A percentile compares a stretch with the other conserved stretches of the same genome.
Evolutionary conservation across 2,888 invertebrate species (phyloP).

Genomic region (Chalcosyrphus nemorum): DNA sequence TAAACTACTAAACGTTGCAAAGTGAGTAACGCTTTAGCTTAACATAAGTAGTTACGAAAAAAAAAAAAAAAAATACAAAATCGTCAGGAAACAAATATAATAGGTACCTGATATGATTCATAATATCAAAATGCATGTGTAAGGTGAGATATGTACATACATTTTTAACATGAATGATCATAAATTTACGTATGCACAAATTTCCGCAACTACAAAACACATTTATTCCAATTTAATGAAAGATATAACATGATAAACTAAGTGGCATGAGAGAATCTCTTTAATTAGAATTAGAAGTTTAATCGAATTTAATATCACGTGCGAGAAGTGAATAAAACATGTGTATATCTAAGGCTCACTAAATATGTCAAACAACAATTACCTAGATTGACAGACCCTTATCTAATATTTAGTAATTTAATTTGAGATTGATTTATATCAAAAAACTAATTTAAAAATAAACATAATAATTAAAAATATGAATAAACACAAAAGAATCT

Average conservation of each 20-base stretch:
- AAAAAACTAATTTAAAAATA: constrained; percentile 27
- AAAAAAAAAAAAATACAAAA: no score
- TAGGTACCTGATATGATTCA: no score
- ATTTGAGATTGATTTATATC: constrained; percentile 15
- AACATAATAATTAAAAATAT: constrained; percentile 36
- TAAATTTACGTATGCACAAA: no score
- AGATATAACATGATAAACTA: background rate
- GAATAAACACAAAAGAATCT: constrained; percentile 21
- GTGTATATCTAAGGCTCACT: constrained; percentile 1
- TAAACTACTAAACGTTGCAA: no score
- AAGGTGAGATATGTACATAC: no score
- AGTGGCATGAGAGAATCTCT: constrained; percentile 21
- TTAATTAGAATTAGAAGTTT: background rate
- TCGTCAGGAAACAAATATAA: no score
- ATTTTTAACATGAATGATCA: no score
- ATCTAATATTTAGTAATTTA: constrained; percentile 31
- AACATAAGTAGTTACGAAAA: no score
- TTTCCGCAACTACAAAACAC: background rate
- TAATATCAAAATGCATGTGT: no score
- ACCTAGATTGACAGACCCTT: constrained; percentile 11
- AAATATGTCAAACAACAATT: constrained; percentile 35
- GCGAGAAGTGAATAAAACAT: constrained; percentile 3
- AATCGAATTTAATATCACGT: background rate
- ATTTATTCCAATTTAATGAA: background rate
- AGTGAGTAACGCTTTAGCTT: no score